phyloP scores from a whole-genome alignment of 1,140 invertebrate genomes.

The Drosophila lini region DNA sequence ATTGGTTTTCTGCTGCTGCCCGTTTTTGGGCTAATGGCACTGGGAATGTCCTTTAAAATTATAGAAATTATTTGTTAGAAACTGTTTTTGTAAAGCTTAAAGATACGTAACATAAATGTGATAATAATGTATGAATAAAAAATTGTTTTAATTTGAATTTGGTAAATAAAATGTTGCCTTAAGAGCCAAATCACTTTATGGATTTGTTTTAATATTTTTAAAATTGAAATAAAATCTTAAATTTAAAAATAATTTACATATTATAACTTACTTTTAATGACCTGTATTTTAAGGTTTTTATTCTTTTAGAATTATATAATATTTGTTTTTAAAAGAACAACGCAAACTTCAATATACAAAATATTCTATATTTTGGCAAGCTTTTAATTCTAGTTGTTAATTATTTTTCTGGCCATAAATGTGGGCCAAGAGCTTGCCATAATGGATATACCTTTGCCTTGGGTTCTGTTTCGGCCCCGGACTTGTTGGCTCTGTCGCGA shows the following conservation, averaged over 20 bases:
- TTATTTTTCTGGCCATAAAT: background rate
- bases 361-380: background rate
- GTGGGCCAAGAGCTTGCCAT: background rate
- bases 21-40: background rate
- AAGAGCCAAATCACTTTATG: no score
- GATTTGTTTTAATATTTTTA: background rate
- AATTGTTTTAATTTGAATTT: no score
- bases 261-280: background rate
- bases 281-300: background rate
- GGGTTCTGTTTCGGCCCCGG: background rate
- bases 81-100: background rate
- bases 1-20: constrained; percentile 58
- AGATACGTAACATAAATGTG: background rate
- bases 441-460: constrained; percentile 2
- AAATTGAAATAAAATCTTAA: background rate
- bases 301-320: background rate
- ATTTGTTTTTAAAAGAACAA: background rate
- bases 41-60: constrained; percentile 5
- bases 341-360: background rate
- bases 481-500: constrained; percentile 49
- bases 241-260: background rate
- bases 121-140: no score
- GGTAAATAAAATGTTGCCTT: background rate
- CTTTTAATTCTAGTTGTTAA: background rate
- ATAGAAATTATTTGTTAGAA: background rate